Base-by-base conservation (phyloP, 2,113 vertebrate genomes). In the Halcyon senegalensis region DNA sequence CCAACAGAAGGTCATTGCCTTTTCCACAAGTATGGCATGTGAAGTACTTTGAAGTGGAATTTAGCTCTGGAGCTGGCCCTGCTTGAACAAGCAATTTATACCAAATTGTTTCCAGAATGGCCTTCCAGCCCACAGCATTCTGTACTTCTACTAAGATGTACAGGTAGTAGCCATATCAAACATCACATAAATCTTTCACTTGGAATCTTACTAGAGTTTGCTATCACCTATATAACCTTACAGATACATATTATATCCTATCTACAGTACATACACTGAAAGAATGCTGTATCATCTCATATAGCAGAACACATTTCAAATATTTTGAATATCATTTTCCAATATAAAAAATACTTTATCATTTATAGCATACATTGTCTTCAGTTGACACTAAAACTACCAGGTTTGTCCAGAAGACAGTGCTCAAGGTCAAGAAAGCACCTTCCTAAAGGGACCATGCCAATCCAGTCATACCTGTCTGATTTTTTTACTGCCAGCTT, bases 211-310 rank as follows among this genome's bases (percentile, higher is more conserved):
- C 56, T 74, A 18, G 13, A 59, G 21, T 66, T 27, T 78, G 8
- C 12, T 70, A 10, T 74, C n/a, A 27, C 8, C 17, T 33, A 5
- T 28, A 30, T 44, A 50, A 74, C 5, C n/a, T 66, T 17, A 74
- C 10, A 56, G 30, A 80, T 27, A 46, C 5, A 1, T 31, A 46
- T 46, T 23, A 69, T 56, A 31, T 39, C 30, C 41, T 79, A 31
- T 18, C 21, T 37, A 4, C 9, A 44, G 6, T 7, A 21, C 25
- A 14, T 28, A 31, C 0, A 39, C 6, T 7, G 5, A 27, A 44
- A 39, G 5, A 51, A 51, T 31, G 55, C 10, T 20, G 1, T 37
- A 31, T 77, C 11, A 66, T 4, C 10, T 66, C 12, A 43, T 58
- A 10, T 0, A 73, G 3, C 15, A 58, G 18, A 74, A n/a, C 0